Conservation (phyloP, 2,113 vertebrate species). For the Eonycteris spelaea region DNA sequence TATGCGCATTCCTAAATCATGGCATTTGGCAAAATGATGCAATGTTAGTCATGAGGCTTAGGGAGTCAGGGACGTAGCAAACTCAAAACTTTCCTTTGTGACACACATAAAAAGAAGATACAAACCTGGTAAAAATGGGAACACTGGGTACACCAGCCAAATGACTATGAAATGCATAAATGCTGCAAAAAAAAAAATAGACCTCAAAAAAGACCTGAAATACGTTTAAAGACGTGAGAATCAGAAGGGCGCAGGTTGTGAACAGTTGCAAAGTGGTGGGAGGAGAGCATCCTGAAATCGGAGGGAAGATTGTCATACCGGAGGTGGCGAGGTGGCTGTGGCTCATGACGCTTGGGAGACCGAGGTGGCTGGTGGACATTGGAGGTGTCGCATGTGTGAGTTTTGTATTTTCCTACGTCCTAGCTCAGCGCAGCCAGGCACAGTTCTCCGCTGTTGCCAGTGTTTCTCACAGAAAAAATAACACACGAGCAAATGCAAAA, state of each 20-base stretch:
- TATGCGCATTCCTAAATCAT: not conserved
- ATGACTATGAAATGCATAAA: not conserved
- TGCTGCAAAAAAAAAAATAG: not conserved
- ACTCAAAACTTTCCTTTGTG: not conserved
- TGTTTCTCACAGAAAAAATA: not conserved
- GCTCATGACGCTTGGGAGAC: too few relatives aligned
- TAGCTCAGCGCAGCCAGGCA: not conserved
- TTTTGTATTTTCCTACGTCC: not conserved
- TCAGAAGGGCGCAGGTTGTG: not conserved
- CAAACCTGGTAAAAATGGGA: not conserved
- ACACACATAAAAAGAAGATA: not conserved
- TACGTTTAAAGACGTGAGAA: not conserved
- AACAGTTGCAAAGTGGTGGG: not conserved
- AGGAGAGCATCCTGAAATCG: not conserved
- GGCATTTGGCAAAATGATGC: not conserved
- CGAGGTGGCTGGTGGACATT: fast-evolving
- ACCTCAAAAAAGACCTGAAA: not conserved
- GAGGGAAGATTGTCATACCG: not conserved
- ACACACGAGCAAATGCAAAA: not conserved
- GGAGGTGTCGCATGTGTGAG: fast-evolving
- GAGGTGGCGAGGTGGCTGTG: not conserved
- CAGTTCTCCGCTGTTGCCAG: not conserved
- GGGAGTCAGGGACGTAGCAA: fast-evolving
- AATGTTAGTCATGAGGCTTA: not conserved
- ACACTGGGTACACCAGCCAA: not conserved